Base-by-base conservation (phyloP, 2,797 vertebrate genomes). In the Hipposideros larvatus region DNA sequence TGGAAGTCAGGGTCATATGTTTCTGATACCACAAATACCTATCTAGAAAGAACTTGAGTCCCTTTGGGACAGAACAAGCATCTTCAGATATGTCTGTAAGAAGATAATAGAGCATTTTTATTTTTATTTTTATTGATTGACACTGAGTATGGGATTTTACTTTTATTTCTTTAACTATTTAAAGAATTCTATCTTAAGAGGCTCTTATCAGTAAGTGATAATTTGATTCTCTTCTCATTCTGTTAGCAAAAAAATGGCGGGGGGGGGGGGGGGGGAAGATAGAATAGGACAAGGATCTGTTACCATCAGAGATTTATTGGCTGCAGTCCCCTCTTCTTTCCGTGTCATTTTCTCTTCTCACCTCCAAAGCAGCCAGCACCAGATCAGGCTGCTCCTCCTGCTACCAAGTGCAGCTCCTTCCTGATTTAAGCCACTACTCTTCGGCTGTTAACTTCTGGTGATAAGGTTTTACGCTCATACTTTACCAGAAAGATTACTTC, bases 161-260 rank as follows among this genome's bases (percentile, higher is more conserved):
- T 96, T 88, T 92, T 77, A 73, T 96, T 97, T 73, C 82, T 97
- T 93, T 70, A 86, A 90, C 85, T 96, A 73, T 96, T 96, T 78
- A 92, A 11, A 85, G 46, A 87, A 84, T 96, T 87, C 63, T 95
- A 0, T 90, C 80, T 90, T 92, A 68, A 94, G 75, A 90, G 46
- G 31, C 74, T 95, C 68, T 94, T 90, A 16, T 77, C 75, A 96
- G 0, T 87, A 92, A 91, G 19, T 65, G 57, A 70, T 41, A 94
- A 37, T 18, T 90, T 90, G 61, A 79, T 93, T 94, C 43, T 18
- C 34, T 68, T 92, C 21, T 95, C 48, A 75, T 95, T 70, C 53
- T 91, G 18, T 87, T 96, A 92, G 26, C 51, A 55, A 66, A 68
- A 48, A 90, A 88, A 53, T 0, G 34, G 14, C 15, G 34, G 7